These are phyloP conservation scores for Mayetiola destructor DNA, from an alignment of 2,888 invertebrate species.

Conservation along the genomic window DNA sequence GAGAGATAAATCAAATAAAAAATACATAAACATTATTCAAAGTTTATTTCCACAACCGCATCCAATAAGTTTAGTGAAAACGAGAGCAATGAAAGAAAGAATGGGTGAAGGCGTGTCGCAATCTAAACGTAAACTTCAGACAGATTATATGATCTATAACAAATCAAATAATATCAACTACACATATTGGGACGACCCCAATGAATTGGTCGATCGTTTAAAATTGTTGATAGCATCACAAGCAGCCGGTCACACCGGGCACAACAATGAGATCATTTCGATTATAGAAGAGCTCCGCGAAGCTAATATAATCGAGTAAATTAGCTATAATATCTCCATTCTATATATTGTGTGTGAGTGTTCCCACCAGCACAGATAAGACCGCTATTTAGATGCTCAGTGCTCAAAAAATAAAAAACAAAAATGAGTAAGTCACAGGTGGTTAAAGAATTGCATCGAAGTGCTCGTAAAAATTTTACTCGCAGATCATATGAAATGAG, in stretches of 20 bases:
- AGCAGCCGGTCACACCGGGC: slow-evolving; percentile 23
- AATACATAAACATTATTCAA: not conserved
- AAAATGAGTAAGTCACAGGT: slow-evolving; percentile 17
- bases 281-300: slow-evolving; percentile 23
- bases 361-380: not conserved
- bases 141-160: not conserved
- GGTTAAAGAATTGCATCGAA: slow-evolving; percentile 28
- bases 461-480: slow-evolving; percentile 28
- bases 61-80: too few relatives aligned
- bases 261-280: slow-evolving; percentile 27
- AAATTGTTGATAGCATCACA: slow-evolving; percentile 24
- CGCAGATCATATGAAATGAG: slow-evolving; percentile 26
- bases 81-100: too few relatives aligned
- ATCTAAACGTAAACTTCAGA: not conserved
- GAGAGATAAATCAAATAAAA: not conserved
- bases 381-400: too few relatives aligned
- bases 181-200: slow-evolving; percentile 24
- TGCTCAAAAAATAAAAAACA: too few relatives aligned
- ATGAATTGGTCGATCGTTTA: slow-evolving; percentile 26
- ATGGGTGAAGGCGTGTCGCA: too few relatives aligned
- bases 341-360: not conserved
- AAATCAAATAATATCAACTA: slow-evolving; percentile 16
- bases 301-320: slow-evolving; percentile 14
- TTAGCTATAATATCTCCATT: not conserved
- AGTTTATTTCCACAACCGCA: not conserved